Evolutionary conservation across 2,797 vertebrate species (phyloP).

Genomic region (Pempheris klunzingeri): DNA sequence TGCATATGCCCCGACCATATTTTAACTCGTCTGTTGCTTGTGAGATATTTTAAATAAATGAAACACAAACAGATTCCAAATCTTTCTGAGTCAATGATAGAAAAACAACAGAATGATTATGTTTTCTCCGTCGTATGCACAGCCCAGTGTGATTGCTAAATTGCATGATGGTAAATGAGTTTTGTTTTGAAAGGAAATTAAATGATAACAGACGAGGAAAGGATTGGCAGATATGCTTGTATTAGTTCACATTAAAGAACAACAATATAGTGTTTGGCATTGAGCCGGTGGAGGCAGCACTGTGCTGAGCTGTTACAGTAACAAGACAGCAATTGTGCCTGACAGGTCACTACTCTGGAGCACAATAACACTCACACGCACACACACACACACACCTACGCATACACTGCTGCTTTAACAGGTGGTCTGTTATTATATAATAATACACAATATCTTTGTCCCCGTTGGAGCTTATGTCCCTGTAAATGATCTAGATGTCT

Average conservation of each 20-base stretch:
- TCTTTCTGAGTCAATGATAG: not conserved
- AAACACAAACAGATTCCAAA: slow-evolving; percentile 1
- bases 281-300: slow-evolving; percentile 48
- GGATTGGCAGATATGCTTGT: slow-evolving; percentile 36
- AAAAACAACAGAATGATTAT: slow-evolving; percentile 9
- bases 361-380: slow-evolving; percentile 42
- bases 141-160: slow-evolving; percentile 8
- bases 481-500: slow-evolving; percentile 27
- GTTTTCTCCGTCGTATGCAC: slow-evolving; percentile 1
- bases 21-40: slow-evolving; percentile 3
- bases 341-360: slow-evolving; percentile 57
- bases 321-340: slow-evolving; percentile 56
- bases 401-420: slow-evolving; percentile 42
- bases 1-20: slow-evolving; percentile 14
- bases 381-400: slow-evolving; percentile 22
- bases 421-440: slow-evolving; percentile 58
- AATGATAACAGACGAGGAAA: slow-evolving; percentile 49
- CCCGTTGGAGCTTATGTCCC: slow-evolving; percentile 9
- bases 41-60: slow-evolving; percentile 23
- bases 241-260: slow-evolving; percentile 52
- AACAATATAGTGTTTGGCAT: slow-evolving; percentile 54
- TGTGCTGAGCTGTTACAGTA: slow-evolving; percentile 50
- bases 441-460: slow-evolving; percentile 32
- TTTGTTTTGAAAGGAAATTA: slow-evolving; percentile 49
- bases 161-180: slow-evolving; percentile 35